Evolutionary conservation across 2,113 vertebrate species (phyloP).

Genomic region (Pygoscelis antarcticus): DNA sequence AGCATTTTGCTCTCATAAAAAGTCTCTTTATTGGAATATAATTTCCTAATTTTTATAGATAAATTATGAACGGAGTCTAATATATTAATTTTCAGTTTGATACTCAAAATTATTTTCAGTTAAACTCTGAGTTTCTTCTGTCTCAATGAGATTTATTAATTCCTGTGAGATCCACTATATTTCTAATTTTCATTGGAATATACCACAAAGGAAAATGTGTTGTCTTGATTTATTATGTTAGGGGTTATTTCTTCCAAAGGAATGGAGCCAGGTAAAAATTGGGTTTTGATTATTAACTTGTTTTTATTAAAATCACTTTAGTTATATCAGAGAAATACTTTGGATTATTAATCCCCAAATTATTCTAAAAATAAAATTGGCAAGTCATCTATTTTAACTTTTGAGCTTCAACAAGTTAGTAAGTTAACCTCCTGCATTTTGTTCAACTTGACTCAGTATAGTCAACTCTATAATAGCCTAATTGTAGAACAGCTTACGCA

Average conservation of each 20-base stretch:
- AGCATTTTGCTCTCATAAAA: background rate
- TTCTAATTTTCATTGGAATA: background rate
- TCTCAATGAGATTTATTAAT: background rate
- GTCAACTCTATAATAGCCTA: fast-evolving
- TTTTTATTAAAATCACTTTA: background rate
- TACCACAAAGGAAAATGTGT: background rate
- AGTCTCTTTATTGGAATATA: background rate
- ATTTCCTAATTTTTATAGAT: background rate
- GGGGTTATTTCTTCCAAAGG: background rate
- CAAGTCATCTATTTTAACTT: background rate
- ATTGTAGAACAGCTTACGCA: background rate
- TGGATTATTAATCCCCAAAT: background rate
- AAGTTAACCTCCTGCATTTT: background rate
- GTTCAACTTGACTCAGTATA: fast-evolving
- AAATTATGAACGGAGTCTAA: background rate
- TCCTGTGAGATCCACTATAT: background rate
- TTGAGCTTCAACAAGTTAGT: background rate
- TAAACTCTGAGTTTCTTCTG: background rate
- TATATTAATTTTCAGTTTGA: background rate
- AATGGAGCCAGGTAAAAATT: background rate
- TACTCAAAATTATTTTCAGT: background rate
- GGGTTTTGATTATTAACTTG: fast-evolving
- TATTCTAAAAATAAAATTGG: background rate
- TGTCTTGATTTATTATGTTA: background rate
- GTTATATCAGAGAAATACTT: background rate